Conservation (phyloP, 2,113 vertebrate genomes). For the Pseudorhombus dupliciocellatus region DNA sequence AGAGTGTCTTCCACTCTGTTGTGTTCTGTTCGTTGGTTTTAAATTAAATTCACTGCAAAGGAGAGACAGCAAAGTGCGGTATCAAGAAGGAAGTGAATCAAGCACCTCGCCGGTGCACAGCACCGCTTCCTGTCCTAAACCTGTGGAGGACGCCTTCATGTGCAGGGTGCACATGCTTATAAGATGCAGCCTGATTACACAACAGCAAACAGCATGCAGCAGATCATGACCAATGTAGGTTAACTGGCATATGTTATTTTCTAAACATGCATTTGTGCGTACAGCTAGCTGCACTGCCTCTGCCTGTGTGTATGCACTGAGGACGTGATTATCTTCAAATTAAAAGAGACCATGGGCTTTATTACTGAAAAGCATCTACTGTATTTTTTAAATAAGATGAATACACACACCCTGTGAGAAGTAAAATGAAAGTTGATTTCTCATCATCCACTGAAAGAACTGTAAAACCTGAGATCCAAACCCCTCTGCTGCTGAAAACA, state of each 20-base stretch:
- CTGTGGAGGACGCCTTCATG: slow-evolving; percentile 17
- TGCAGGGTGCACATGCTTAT: background rate
- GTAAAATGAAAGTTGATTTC: slow-evolving; percentile 18
- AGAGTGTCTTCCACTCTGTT: slow-evolving; percentile 3
- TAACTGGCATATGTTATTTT: too few species aligned
- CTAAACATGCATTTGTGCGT: slow-evolving; percentile 5
- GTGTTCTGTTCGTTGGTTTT: slow-evolving; percentile 36
- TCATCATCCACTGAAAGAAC: slow-evolving; percentile 1
- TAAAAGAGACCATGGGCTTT: background rate
- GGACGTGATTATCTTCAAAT: background rate
- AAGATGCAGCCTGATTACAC: slow-evolving; percentile 33
- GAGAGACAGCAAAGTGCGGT: background rate
- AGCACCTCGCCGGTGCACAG: background rate
- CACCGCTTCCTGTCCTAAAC: slow-evolving; percentile 17
- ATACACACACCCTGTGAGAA: background rate
- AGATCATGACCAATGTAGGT: slow-evolving; percentile 7
- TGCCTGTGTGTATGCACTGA: background rate
- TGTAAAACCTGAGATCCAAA: slow-evolving; percentile 8
- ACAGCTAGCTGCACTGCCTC: background rate
- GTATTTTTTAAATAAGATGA: slow-evolving; percentile 8
- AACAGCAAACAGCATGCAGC: background rate
- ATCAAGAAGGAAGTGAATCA: slow-evolving; percentile 54
- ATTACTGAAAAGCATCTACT: slow-evolving; percentile 5
- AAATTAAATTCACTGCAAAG: slow-evolving; percentile 47
- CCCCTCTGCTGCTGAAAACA: slow-evolving; percentile 31